Base-by-base conservation (phyloP, 2,888 invertebrate species). In the Hydrotaea cyrtoneurina region DNA sequence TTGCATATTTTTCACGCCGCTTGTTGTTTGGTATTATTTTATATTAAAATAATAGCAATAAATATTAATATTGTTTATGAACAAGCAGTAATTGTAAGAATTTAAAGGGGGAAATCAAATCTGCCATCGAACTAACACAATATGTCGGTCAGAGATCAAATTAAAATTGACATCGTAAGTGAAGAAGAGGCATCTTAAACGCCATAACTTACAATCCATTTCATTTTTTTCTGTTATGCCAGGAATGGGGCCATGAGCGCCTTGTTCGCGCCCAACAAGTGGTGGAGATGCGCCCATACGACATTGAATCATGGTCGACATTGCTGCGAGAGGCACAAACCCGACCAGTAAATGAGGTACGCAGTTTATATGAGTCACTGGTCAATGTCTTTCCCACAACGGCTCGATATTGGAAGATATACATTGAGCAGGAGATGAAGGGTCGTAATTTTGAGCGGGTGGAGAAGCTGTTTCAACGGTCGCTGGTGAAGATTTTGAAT, bases 401-500 rank as follows among this genome's bases (percentile, higher is more conserved):
- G 5, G 99, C 99, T 1, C 95, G 98, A 80, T 99, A 97, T 92
- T 99, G 99, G 99, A 98, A 98, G 93, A 97, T 99, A 88, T 99
- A 98, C 93, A 98, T 99, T 88, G 98, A 99, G 91, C 98, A 98
- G 93, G 98, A 99, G 86, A 97, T 99, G 96, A 98, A 98, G 93
- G 96, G 97, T 88, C 95, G 98, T 93, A 98, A 98, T 94, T 99
- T 97, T 94, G 99, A 99, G 93, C 96, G 96, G 92, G 99, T 99
- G 59, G 99, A 99, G 95, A 98, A 99, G 97, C 94, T 99, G 88
- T 99, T 99, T 94, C 98, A 98, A 94, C 94, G 99, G 88, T 99
- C 99, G 93, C 95, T 99, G 80, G 98, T 99, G 93, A 98, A 98
- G 95, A 99, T 99, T 87, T 94, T 99, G 83, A 99, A 99, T 93